Evolutionary conservation across 1,140 invertebrate species (phyloP).

Genomic region (Leptopilina boulardi): DNA sequence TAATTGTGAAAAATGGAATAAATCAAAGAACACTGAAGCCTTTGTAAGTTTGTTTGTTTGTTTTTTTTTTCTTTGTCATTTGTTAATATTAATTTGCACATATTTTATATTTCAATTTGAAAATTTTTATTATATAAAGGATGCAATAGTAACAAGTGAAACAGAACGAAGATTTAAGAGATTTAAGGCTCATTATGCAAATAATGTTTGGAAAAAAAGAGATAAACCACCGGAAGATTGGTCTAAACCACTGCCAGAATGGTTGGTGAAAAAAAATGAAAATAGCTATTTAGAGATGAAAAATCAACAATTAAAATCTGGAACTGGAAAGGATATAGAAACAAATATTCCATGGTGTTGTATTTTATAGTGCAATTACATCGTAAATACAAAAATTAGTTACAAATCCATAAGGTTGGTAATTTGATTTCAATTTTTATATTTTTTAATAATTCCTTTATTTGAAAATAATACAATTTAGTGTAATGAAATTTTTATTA

Average conservation of each 20-base stretch:
- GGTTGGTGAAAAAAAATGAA: slow-evolving; percentile 81
- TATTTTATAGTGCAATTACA: slow-evolving; percentile 28
- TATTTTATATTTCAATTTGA: slow-evolving; percentile 28
- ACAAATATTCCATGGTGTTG: neutral
- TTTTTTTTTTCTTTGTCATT: no score
- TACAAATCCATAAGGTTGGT: neutral
- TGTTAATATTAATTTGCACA: neutral
- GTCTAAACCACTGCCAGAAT: slow-evolving; percentile 86
- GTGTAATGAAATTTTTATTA: no score
- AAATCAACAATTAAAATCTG: slow-evolving; percentile 79
- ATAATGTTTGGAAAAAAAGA: slow-evolving; percentile 87
- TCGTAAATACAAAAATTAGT: slow-evolving; percentile 8
- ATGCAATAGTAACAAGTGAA: slow-evolving; percentile 84
- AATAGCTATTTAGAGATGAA: slow-evolving; percentile 81
- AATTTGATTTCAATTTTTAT: neutral
- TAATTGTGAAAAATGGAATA: slow-evolving; percentile 84
- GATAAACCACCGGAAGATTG: slow-evolving; percentile 86
- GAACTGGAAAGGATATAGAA: slow-evolving; percentile 56
- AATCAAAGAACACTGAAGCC: slow-evolving; percentile 79
- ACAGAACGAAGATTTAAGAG: slow-evolving; percentile 78
- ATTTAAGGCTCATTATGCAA: slow-evolving; percentile 81
- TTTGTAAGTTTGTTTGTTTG: slow-evolving; percentile 83
- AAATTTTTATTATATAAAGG: slow-evolving; percentile 74
- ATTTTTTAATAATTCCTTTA: no score
- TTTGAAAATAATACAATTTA: no score